Percentiles rank a stretch among this genome's conserved stretches.
phyloP scores from a whole-genome alignment of 2,797 vertebrate genomes.

The Cercopithecus hamlyni region DNA sequence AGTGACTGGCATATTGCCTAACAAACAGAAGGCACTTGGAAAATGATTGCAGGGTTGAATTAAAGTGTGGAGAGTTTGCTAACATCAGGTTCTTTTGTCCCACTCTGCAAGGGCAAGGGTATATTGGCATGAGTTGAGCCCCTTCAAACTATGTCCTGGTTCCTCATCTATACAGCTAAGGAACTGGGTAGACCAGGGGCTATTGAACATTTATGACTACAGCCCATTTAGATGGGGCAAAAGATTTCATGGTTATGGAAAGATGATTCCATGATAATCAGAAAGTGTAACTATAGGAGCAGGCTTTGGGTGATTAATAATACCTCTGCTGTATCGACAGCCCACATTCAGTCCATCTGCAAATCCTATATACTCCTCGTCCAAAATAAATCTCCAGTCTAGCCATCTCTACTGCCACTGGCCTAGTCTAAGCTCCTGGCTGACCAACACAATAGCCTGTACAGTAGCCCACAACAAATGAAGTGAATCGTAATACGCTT shows the following conservation, averaged over 20 bases:
- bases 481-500: not conserved
- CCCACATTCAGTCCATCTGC: not conserved
- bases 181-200: not conserved
- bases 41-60: not conserved
- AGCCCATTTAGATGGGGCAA: not conserved
- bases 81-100: not conserved
- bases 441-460: not conserved
- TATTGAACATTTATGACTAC: not conserved
- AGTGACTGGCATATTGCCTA: not conserved
- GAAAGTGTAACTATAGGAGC: not conserved
- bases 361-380: not conserved
- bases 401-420: not conserved
- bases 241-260: not conserved
- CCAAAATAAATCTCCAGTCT: not conserved
- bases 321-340: not conserved
- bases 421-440: not conserved
- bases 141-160: not conserved
- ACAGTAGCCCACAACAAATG: not conserved
- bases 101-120: not conserved
- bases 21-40: not conserved
- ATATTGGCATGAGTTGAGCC: not conserved
- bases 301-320: not conserved
- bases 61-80: not conserved
- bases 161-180: not conserved
- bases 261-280: not conserved